Evolutionary conservation across 2,888 invertebrate genomes (phyloP), one percentile per base, ranked within the genome.

Genomic region (Laothoe populi): DNA sequence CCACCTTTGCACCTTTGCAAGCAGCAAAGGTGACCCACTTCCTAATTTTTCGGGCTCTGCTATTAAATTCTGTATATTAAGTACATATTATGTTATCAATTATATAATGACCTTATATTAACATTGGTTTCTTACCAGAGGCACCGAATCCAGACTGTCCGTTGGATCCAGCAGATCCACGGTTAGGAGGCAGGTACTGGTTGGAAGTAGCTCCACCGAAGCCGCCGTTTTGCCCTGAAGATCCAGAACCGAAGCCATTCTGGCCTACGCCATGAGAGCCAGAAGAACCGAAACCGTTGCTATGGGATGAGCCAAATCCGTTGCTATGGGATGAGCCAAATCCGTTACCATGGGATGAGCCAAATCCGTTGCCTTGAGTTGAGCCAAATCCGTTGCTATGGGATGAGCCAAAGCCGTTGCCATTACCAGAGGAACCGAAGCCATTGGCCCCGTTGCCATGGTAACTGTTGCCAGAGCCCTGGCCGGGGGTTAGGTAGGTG

Each of bases 141-240:
- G 73, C 69, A 42, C 70, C 63, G 62, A 73, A 79, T 48, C 70
- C 69, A n/a, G 59, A 57, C 13, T 62, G 45, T 44, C 73, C 76
- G 57, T 66, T 73, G 38, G 74, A 70, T 60, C 73, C 71, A 49
- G 79, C 79, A 59, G 85, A 71, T 67, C 83, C 87, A 2, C 84
- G 86, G 66, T 85, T 65, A 67, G 92, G 92, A 24, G 92, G 90
- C 35, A 92, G 73, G 72, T 92, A 92, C 64, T 90, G 89, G 77
- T 88, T 91, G 57, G 84, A 84, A 21, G 86, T 82, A 31, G 86
- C 86, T n/a, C 79, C 82, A 23, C 72, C 71, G 66, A 83, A 81
- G 0, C 73, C 73, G 59, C 68, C 65, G n/a, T 64, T 70, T 45
- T 62, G 57, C 2, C 64, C 73, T 10, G 67, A 68, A 40, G 61